Evolutionary conservation across 2,797 vertebrate species (phyloP), one percentile per base, ranked within the genome.

Genomic region (Corythornis leucogaster): DNA sequence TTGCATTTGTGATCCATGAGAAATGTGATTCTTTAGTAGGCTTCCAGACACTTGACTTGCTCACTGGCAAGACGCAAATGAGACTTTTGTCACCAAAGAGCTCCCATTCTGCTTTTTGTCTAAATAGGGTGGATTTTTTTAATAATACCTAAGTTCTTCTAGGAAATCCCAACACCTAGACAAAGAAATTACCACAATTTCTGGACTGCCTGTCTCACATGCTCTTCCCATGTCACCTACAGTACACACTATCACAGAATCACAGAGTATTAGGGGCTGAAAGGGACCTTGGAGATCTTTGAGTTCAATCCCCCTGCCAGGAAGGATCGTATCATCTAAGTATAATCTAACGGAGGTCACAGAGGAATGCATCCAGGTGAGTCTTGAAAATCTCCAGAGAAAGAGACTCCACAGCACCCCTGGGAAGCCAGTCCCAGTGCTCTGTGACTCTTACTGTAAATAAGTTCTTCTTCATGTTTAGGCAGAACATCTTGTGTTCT

Each of bases 161-260:
- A 45, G 31, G 17, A 61, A 67, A 59, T 26, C 26, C 11, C 53
- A 24, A 28, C 0, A 2, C 18, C 9, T 13, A 20, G 7, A 67
- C 5, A 5, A 55, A 62, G 24, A 43, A 38, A 45, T 22, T 5
- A 25, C 12, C 17, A 30, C 17, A 12, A 55, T 31, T 50, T 22
- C 45, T 59, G 35, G 20, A 55, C 38, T 54, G 33, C 35, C 16
- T 68, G 53, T n/a, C 46, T 42, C 4, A 4, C 80, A 66, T 1
- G 1, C 13, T 24, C 45, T 14, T 57, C 12, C 50, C 1, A 0
- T 4, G 25, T 35, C 25, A 54, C 33, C 28, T 8, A 31, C 16
- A 62, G 17, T 13, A 9, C 11, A 48, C 16, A 31, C 35, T 38
- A 38, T 38, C 35, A 38, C 35, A 38, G 35, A 38, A 35, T 35